Base-by-base conservation (phyloP, 2,888 invertebrate species). In the Scaptomyza parva region DNA sequence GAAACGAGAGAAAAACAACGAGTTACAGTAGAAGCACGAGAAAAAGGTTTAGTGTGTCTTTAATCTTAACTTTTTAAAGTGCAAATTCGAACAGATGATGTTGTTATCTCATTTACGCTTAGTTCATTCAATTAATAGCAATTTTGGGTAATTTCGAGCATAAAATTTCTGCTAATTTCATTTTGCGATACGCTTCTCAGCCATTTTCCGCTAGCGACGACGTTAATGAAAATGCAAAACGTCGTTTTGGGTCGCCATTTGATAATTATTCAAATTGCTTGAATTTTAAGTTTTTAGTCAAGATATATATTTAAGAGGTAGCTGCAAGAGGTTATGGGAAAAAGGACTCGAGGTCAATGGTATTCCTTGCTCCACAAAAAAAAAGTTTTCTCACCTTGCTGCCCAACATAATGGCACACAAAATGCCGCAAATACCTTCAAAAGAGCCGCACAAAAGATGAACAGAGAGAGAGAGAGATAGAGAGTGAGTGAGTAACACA, bases 381-480 rank as follows among this genome's bases (percentile, higher is more conserved):
- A n/a, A n/a, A n/a, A 53, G 28, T 63, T 59, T 81, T 87, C 64
- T 60, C 82, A 83, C 87, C 82, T 82, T 74, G 63, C 45, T 55
- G 54, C 45, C 50, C 62, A 55, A 71, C 65, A 71, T 66, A 84
- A 87, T 79, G 62, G 78, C 70, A 67, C 58, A 37, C 37, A 72
- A 82, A 87, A 87, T 84, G 63, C 86, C 72, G 50, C 70, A 69
- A 82, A 84, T 84, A 65, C 78, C 70, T 85, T 51, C 45, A 66
- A 64, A 52, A 63, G 58, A 61, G 50, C 4, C 37, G 14, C 63
- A 33, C 22, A 39, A 41, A 24, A 18, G 11, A 24, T 33, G 4
- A 18, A 9, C 11, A 22, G 3, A 45, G 7, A 11, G 5, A 26
- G 14, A 7, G 14, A n/a, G 22, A 24, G 8, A 30, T 8, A n/a